A percentile compares a stretch with the other conserved stretches of the same genome.
Evolutionary conservation across 2,888 invertebrate genomes (phyloP).

Genomic region (Lasioglossum villosulum): DNA sequence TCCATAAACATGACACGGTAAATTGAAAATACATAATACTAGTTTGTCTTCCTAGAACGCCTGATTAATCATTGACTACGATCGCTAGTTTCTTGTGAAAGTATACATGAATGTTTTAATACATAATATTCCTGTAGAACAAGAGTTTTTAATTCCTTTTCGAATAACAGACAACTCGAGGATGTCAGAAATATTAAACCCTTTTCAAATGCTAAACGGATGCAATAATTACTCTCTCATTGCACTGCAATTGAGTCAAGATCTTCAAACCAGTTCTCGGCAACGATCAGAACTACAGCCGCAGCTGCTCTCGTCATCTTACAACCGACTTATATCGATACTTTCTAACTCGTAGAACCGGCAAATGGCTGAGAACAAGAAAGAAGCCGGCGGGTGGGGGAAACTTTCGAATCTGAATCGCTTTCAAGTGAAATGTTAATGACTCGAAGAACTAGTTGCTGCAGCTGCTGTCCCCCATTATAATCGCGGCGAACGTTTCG

Average conservation of each 20-base stretch:
- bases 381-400: slow-evolving; percentile 21
- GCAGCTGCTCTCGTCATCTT: slow-evolving; percentile 44
- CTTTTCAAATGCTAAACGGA: not conserved
- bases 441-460: slow-evolving; percentile 50
- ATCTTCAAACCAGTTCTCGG: slow-evolving; percentile 47
- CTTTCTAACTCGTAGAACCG: slow-evolving; percentile 48
- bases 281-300: slow-evolving; percentile 49
- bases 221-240: slow-evolving; percentile 30
- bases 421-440: slow-evolving; percentile 58
- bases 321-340: slow-evolving; percentile 50
- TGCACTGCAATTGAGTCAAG: slow-evolving; percentile 14
- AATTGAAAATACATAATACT: not conserved
- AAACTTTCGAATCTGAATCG: slow-evolving; percentile 55
- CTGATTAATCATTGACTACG: not conserved
- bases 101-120: not conserved
- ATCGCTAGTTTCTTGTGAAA: not conserved
- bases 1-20: not conserved
- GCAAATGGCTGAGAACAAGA: slow-evolving; percentile 39
- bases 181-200: not conserved
- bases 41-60: not conserved
- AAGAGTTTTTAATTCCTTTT: not conserved
- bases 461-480: slow-evolving; percentile 36
- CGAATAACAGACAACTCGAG: not conserved
- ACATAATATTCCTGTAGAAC: not conserved
- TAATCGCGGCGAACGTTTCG: slow-evolving; percentile 30